Base-by-base conservation (phyloP, 2,888 invertebrate genomes). In the Molorchus minor region DNA sequence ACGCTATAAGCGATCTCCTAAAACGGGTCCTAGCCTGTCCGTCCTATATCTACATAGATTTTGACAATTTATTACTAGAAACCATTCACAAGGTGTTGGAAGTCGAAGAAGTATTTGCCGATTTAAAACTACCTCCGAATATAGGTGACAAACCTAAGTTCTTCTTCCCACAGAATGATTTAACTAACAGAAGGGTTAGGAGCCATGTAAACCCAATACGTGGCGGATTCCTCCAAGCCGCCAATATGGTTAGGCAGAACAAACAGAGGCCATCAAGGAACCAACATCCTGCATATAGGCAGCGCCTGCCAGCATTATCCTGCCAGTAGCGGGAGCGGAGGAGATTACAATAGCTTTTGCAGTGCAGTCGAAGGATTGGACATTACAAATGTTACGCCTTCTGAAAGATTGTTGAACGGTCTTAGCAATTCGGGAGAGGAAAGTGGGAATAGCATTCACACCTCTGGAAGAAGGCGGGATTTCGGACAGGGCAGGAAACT, bases 61-160 rank as follows among this genome's bases (percentile, higher is more conserved):
- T 89, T 8, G 70, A 70, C 54, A 53, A 68, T 38, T 54, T 56
- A 7, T 47, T 68, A 0, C 15, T 70, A 8, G 84, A 84, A 61
- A 84, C 89, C 0, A 83, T 91, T 0, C 87, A 88, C 0, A 84
- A 84, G 57, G 86, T 92, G 0, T 78, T 93, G 41, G 87, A 86
- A 5, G 85, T 86, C 0, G 92, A 92, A 73, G 93, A 93, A 73
- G 85, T 86, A 65, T 85, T 86, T 5, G 83, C 87, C 7, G 88
- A 89, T 0, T 78, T 93, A 3, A 85, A 84, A 53, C 89, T 90
- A 71, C 92, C 92, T 0, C 80, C 84, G 3, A 91, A 91, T 0
- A 88, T 93, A 58, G 92, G 92, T 0, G 89, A 89, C 76, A 82
- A 90, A 47, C 93, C 93, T 0, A 85, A 87, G 68, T 89, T 90